Base-by-base conservation (phyloP, 2,113 vertebrate species). In the Microtus montanus region DNA sequence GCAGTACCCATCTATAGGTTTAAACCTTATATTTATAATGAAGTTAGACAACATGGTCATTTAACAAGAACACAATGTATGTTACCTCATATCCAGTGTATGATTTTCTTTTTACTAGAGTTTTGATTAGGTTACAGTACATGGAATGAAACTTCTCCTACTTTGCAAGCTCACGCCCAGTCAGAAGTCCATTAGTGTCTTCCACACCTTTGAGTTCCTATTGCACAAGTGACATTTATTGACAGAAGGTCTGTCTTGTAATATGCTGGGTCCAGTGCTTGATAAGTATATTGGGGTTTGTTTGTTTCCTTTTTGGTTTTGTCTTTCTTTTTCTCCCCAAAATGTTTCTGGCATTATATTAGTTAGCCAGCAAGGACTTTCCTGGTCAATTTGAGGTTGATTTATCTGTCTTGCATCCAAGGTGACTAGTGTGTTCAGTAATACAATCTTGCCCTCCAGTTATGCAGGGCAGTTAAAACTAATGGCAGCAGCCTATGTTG, bases 161-260 rank as follows among this genome's bases (percentile, higher is more conserved):
- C 33, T 35, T 30, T 22, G 9, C 4, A 19, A 35, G 78, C 9
- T n/a, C 49, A 79, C 20, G 6, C 5, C 30, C 49, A 22, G 19
- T 9, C 9, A n/a, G 78, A 35, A n/a, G 54, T 10, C 49, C 17
- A 80, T 54, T 54, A n/a, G 9, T 80, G 17, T 35, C 8, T 80
- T 4, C 20, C 19, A n/a, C 35, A 22, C 11, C 4, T 3, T n/a
- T 54, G 49, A 22, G 8, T 54, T 2, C 1, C 33, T n/a, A 5
- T 20, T 54, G 30, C 5, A 22, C 2, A 33, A 80, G 9, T 54
- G 33, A 3, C 10, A n/a, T 54, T n/a, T 35, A 8, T 49, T 28
- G 26, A 41, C 38, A 49, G 3, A 17, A 78, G 75, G 28, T 79
- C 15, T 52, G 3, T 33, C 15, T 35, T 15, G 19, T 20, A 33